Conservation (phyloP, 2,113 vertebrate species). For the Sinocyclocheilus grahami region DNA sequence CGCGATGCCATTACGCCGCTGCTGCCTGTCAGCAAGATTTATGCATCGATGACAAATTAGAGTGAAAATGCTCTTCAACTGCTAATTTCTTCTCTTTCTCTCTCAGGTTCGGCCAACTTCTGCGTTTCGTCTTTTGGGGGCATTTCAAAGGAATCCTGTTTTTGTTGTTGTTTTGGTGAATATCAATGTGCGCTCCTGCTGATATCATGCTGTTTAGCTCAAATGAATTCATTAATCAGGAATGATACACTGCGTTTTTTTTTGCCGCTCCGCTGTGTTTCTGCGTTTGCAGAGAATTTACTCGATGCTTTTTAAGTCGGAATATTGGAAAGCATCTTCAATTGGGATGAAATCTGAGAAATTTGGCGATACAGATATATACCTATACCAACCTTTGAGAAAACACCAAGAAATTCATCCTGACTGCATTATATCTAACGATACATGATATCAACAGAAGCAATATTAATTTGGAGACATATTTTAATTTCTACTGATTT, state of each 20-base stretch:
- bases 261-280: conserved; percentile 26
- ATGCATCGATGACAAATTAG: conserved; percentile 99
- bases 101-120: conserved; percentile 77
- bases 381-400: not conserved
- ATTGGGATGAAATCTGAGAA: not conserved
- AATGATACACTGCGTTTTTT: conserved; percentile 35
- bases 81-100: conserved; percentile 54
- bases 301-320: not conserved
- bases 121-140: conserved; percentile 74
- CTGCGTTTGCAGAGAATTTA: conserved; percentile 10
- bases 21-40: conserved; percentile 99
- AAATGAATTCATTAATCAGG: conserved; percentile 61
- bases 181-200: conserved; percentile 66
- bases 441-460: too few relatives aligned
- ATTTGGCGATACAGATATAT: not conserved
- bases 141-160: conserved; percentile 52
- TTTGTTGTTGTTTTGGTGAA: conserved; percentile 61
- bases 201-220: conserved; percentile 53
- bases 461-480: not conserved
- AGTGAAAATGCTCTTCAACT: conserved; percentile 79
- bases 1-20: conserved; percentile 95
- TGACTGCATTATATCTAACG: not conserved
- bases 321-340: not conserved
- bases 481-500: not conserved
- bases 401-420: not conserved